phyloP scores from a whole-genome alignment of 2,888 invertebrate genomes.

The Rhagophthalmus giganteus region DNA sequence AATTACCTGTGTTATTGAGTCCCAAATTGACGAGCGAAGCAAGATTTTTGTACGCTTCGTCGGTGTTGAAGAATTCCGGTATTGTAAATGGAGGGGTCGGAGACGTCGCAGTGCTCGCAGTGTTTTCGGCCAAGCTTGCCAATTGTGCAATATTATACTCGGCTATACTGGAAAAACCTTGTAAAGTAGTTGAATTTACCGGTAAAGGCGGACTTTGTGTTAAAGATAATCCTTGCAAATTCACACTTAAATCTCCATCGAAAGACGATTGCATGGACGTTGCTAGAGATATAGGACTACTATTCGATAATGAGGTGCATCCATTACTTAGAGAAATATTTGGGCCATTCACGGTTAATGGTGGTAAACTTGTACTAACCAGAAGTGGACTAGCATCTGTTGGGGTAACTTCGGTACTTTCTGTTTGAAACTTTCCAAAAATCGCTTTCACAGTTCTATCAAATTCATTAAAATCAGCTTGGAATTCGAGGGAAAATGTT shows the following conservation, averaged over 20 bases:
- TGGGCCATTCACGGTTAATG: conserved; percentile 45
- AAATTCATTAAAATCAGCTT: conserved; percentile 78
- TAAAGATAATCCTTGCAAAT: conserved; percentile 46
- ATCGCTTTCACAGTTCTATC: conserved; percentile 71
- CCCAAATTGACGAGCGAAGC: conserved; percentile 89
- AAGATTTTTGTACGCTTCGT: conserved; percentile 83
- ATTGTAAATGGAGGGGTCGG: conserved; percentile 66
- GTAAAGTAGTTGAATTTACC: conserved; percentile 48
- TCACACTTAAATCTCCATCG: conserved; percentile 67
- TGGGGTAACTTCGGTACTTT: conserved; percentile 38
- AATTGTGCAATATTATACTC: conserved; percentile 85
- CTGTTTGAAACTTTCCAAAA: conserved; percentile 65
- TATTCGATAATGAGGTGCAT: conserved; percentile 63
- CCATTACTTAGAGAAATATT: conserved; percentile 43
- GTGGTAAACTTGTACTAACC: conserved; percentile 37
- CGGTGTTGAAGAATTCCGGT: conserved; percentile 78
- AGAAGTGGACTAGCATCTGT: conserved; percentile 41
- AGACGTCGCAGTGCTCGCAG: conserved; percentile 48
- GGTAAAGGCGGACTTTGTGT: conserved; percentile 47
- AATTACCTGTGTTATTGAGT: conserved; percentile 65
- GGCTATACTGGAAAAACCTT: conserved; percentile 72
- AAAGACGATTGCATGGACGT: conserved; percentile 76
- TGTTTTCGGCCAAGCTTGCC: conserved; percentile 79
- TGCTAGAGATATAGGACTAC: conserved; percentile 69
- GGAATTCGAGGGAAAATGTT: conserved; percentile 78